phyloP scores from a whole-genome alignment of 2,797 vertebrate genomes.

The Scolopax bukidnonensis region DNA sequence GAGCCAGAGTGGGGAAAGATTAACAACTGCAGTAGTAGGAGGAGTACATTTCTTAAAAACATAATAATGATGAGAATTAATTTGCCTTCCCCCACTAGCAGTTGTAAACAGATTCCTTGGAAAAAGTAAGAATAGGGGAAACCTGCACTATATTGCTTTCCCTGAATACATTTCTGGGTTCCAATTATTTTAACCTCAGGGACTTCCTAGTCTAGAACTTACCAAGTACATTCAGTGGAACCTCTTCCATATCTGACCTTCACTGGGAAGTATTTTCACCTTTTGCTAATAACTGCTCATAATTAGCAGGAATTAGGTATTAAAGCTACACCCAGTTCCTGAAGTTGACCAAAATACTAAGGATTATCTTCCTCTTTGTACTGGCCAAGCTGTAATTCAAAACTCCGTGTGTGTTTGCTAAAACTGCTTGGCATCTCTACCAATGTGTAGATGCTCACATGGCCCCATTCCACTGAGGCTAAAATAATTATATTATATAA shows the following conservation, averaged over 20 bases:
- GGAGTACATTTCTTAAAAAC: background rate
- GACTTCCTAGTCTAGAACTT: background rate
- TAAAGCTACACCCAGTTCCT: background rate
- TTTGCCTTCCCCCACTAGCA: background rate
- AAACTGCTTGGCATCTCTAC: background rate
- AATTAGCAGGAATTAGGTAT: background rate
- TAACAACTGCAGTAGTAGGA: background rate
- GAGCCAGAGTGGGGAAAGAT: background rate
- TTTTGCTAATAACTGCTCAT: background rate
- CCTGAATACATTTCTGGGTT: background rate
- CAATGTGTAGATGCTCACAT: background rate
- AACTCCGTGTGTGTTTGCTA: background rate
- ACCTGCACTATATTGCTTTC: background rate
- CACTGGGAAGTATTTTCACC: background rate
- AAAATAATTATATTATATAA: background rate
- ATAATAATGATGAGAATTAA: background rate
- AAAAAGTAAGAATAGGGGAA: background rate
- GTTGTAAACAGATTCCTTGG: background rate
- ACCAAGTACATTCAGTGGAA: background rate
- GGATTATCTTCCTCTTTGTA: background rate
- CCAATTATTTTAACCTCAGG: background rate
- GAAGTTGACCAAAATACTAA: background rate
- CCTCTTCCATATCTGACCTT: background rate
- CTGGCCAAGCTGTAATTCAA: background rate
- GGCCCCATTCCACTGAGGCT: background rate